Evolutionary conservation across 1,140 invertebrate species (phyloP), one percentile per base, ranked within the genome.

Genomic region (Pseudomyrmex pallidus): DNA sequence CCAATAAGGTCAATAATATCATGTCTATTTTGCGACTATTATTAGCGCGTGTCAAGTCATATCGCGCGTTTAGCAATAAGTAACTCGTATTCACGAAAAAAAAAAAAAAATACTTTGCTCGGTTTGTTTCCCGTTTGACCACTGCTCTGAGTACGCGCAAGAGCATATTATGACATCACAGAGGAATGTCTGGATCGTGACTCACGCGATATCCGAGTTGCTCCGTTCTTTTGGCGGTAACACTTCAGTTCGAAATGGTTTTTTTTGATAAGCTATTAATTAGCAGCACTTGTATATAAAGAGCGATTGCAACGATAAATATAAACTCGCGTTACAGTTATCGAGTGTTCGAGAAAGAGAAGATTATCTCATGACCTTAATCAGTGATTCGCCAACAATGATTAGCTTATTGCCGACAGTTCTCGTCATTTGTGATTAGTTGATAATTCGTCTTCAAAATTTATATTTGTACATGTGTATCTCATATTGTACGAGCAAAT

Each of bases 161-260:
- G 52, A 72, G 54, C 8, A 78, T 66, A 83, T 86, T 88, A 88
- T 89, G 87, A 88, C 87, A 88, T 89, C 87, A 72, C 52, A 12
- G 54, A 62, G 87, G 87, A 89, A 89, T 89, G 87, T 59, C 68
- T 83, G 66, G 83, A 74, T 66, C 77, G 63, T 89, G 87, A 89
- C 74, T 89, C 87, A 89, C 44, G 78, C 86, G 70, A 85, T 63
- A 74, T 35, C 44, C 57, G 54, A 68, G 64, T 57, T 63, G 48
- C 61, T 35, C 44, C 67, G 67, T 70, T 83, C 86, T 87, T 88
- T 88, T 64, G 73, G 57, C 52, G 22, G 59, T 15, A 56, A 50
- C 13, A 56, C 46, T 35, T 67, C 63, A 63, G 48, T 61, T 62
- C 50, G 46, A 50, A 50, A 10, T 52, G 52, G 50, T 52, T 56